phyloP scores from a whole-genome alignment of 2,888 invertebrate genomes.

The Netelia inedita region DNA sequence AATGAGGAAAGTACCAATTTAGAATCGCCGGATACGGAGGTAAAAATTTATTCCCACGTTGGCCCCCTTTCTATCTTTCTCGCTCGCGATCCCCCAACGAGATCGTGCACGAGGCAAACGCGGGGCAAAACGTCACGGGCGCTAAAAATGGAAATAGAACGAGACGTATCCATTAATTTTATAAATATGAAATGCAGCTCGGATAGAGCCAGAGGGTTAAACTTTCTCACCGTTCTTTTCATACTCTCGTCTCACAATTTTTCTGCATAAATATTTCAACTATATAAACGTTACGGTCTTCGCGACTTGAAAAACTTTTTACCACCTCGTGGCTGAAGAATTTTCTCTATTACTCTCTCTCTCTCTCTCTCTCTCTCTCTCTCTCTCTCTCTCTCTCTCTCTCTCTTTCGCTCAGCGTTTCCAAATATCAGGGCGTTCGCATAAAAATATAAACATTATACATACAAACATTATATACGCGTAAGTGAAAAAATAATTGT shows the following conservation, averaged over 20 bases:
- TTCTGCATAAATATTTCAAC: not conserved
- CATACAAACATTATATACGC: no score
- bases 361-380: not conserved
- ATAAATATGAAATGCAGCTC: not conserved
- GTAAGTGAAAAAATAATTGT: no score
- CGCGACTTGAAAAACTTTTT: not conserved
- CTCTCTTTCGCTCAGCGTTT: not conserved
- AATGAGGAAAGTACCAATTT: not conserved
- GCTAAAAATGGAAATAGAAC: slow-evolving; percentile 15
- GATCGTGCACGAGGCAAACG: no score
- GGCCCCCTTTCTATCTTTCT: not conserved
- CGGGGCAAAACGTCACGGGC: not conserved
- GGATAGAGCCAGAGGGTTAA: not conserved
- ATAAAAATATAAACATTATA: no score
- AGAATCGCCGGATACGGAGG: not conserved
- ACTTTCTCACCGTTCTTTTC: not conserved
- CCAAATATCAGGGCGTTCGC: no score
- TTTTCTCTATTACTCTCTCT: not conserved
- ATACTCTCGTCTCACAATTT: not conserved
- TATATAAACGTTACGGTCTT: not conserved
- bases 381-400: not conserved
- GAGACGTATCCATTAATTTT: slow-evolving; percentile 14
- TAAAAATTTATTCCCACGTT: not conserved
- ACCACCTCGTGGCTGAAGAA: not conserved
- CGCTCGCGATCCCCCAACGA: no score